These are phyloP conservation scores for Pteromalus puparum DNA, from an alignment of 1,140 invertebrate species.

Conservation along the genomic window DNA sequence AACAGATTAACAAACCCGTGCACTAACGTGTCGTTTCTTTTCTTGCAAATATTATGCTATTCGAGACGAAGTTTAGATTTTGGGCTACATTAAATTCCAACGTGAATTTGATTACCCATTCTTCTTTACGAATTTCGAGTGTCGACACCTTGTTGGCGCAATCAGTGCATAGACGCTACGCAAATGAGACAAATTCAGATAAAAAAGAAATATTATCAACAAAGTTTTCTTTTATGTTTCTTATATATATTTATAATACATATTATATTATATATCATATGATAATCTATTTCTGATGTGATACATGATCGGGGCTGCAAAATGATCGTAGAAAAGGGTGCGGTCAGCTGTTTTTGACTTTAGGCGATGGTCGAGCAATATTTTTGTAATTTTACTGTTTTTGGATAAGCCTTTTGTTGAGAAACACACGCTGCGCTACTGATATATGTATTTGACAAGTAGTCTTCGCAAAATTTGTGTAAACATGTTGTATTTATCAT, in stretches of 20 bases:
- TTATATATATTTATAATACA: background rate
- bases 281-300: background rate
- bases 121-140: conserved; percentile 35
- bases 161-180: conserved; percentile 35
- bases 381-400: conserved; percentile 55
- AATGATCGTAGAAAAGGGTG: conserved; percentile 17
- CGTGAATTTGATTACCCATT: background rate
- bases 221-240: background rate
- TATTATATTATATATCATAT: background rate
- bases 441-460: background rate
- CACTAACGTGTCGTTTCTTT: conserved; percentile 26
- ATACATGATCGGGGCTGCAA: conserved; percentile 12
- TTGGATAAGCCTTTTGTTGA: conserved; percentile 51
- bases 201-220: conserved; percentile 38
- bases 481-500: background rate
- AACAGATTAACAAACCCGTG: conserved; percentile 11
- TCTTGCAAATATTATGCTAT: background rate
- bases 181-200: conserved; percentile 49
- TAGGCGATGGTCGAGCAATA: conserved; percentile 52
- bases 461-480: background rate
- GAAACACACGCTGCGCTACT: background rate
- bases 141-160: conserved; percentile 65
- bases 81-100: background rate
- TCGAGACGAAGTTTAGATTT: background rate
- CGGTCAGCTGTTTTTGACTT: conserved; percentile 37